Evolutionary conservation across 92 coral and sea anemone species (phyloP), one percentile per base, ranked within the genome.

Genomic region (Epizoanthus stellaris): DNA sequence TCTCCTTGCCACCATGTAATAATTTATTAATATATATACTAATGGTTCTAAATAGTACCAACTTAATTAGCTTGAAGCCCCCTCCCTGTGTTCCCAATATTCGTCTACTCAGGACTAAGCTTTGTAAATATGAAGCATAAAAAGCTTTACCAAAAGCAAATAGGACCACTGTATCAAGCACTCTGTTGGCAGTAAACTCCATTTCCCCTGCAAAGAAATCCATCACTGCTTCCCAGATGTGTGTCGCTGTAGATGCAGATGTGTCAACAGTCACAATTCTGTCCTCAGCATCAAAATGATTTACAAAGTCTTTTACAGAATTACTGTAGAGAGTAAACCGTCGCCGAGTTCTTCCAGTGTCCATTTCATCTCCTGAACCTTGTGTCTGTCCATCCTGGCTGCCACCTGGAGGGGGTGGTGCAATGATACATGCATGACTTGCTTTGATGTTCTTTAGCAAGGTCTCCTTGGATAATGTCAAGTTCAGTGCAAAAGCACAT

Each of bases 191-290:
- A 73, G 87, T 75, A 75, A 94, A 92, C 73, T 94, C 95, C 98
- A 94, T 94, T 80, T 94, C 98, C 15, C 86, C 98, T 20, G 95
- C 94, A 91, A 94, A 94, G 84, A 94, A 94, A 63, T 94, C 98
- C 92, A 87, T 90, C 19, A 92, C 73, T 2, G 95, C 98, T 63
- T 94, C 98, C 98, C 98, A 94, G 65, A 94, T 90, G 47, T 87
- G 92, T 74, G 93, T 90, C 85, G 92, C 91, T 16, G 87, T 90
- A 0, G 95, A 91, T 58, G 98, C 92, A 11, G 95, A 90, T 12
- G 98, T 94, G 64, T 94, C 95, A 52, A 94, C 88, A 56, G 71
- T 88, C 4, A 94, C 98, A 15, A 94, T 62, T 77, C 95, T 88
- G 64, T 88, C 88, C 15, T 85, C 88, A 19, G 67, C 85, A 47